A percentile compares a stretch with the other conserved stretches of the same genome.
phyloP scores from a whole-genome alignment of 2,113 vertebrate species.

The Catharus bicknelli region DNA sequence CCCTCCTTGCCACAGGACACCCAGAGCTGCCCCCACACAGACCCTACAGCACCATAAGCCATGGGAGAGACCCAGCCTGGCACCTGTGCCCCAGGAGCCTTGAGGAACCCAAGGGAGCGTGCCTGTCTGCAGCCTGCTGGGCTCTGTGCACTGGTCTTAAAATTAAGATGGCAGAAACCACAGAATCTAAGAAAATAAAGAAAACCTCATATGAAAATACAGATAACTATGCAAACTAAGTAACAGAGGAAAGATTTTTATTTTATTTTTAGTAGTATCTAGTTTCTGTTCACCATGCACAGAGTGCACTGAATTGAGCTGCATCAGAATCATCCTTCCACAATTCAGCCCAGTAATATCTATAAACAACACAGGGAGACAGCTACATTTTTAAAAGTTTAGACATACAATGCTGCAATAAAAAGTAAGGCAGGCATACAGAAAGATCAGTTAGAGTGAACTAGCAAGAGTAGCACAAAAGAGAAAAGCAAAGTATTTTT shows the following conservation, averaged over 20 bases:
- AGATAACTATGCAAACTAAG: not conserved
- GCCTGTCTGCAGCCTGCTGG: not conserved
- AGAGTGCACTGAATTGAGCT: not conserved
- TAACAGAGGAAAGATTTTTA: not conserved
- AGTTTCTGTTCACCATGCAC: not conserved
- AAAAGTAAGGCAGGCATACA: not conserved
- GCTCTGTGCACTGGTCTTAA: not conserved
- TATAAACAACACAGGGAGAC: not conserved
- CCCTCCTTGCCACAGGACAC: not conserved
- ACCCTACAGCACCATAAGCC: not conserved
- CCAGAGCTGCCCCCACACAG: rapidly evolving
- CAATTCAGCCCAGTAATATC: not conserved
- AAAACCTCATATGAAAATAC: not conserved
- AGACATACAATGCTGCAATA: not conserved
- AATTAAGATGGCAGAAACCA: not conserved
- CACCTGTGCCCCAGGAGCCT: not conserved
- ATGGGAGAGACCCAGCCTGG: not conserved
- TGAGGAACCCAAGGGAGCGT: rapidly evolving
- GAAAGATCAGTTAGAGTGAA: not conserved
- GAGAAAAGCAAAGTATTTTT: not conserved
- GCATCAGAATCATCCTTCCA: not conserved
- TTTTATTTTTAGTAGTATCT: not conserved
- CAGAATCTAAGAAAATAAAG: not conserved
- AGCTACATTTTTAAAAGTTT: not conserved
- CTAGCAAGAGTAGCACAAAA: not conserved